A percentile compares a stretch with the other conserved stretches of the same genome.
These are phyloP conservation scores for Hipposideros armiger DNA, from an alignment of 2,113 vertebrate species.

Conservation along the genomic window DNA sequence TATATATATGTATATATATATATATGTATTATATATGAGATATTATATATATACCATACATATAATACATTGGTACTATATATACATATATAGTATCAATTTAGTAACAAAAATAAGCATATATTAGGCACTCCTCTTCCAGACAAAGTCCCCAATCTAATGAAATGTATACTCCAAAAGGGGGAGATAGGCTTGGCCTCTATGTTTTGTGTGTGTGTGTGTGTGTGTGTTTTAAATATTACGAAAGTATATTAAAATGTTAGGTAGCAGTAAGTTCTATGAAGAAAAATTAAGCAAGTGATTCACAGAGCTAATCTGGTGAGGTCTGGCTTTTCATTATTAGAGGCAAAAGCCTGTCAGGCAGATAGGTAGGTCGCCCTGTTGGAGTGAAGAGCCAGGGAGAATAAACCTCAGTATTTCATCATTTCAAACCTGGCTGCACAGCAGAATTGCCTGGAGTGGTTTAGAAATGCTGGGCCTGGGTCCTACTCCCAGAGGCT, in stretches of 20 bases:
- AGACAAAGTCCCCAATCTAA: not conserved
- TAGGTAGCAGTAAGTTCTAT: not conserved
- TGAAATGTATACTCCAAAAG: not conserved
- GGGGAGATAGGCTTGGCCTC: not conserved
- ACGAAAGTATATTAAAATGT: not conserved
- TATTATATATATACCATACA: too few relatives aligned
- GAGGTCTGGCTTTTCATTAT: not conserved
- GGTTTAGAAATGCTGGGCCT: not conserved
- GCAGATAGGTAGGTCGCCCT: not conserved
- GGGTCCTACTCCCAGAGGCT: not conserved
- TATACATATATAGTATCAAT: not conserved
- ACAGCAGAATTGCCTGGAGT: not conserved
- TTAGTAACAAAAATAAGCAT: not conserved
- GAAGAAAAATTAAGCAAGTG: not conserved
- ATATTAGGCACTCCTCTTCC: not conserved
- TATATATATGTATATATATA: not conserved
- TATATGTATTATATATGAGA: too few relatives aligned
- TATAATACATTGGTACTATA: not conserved
- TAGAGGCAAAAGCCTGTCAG: not conserved
- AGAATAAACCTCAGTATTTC: not conserved
- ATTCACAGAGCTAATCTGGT: not conserved
- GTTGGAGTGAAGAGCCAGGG: not conserved
- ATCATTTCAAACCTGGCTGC: not conserved
- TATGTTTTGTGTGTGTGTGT: too few relatives aligned
- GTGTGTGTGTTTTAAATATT: not conserved